These are phyloP conservation scores for Balanococcus diminutus DNA, from an alignment of 2,888 invertebrate species.

Conservation along the genomic window DNA sequence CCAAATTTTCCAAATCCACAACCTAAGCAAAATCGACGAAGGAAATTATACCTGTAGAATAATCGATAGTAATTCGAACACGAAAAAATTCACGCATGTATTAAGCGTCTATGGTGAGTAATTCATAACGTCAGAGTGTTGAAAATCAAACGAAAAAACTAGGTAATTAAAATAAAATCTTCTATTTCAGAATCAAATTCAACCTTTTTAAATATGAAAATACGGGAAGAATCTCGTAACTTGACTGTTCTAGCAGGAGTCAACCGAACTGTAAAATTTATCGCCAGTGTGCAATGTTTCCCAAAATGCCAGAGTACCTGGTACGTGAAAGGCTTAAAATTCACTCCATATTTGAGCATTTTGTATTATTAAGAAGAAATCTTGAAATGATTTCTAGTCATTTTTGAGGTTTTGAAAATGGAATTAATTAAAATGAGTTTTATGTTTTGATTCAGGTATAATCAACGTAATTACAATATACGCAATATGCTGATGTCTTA, in stretches of 20 bases:
- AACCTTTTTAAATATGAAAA: not conserved
- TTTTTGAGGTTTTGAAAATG: too few species aligned
- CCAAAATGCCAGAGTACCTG: conserved; percentile 78
- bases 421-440: too few species aligned
- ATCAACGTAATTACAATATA: too few species aligned
- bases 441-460: too few species aligned
- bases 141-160: not conserved
- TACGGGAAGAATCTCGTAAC: conserved; percentile 77
- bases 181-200: not conserved
- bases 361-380: too few species aligned
- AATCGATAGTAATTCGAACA: not conserved
- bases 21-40: not conserved
- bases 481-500: too few species aligned
- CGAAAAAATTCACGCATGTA: not conserved
- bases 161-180: not conserved
- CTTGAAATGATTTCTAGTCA: too few species aligned
- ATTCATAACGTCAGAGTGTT: not conserved
- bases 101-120: not conserved
- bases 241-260: conserved; percentile 62
- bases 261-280: conserved; percentile 64
- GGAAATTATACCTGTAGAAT: not conserved
- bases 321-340: too few species aligned
- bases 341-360: too few species aligned
- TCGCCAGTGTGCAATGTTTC: conserved; percentile 74
- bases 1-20: not conserved